Evolutionary conservation across 2,888 invertebrate genomes (phyloP), one percentile per base, ranked within the genome.

Genomic region (Drosophila falleni): DNA sequence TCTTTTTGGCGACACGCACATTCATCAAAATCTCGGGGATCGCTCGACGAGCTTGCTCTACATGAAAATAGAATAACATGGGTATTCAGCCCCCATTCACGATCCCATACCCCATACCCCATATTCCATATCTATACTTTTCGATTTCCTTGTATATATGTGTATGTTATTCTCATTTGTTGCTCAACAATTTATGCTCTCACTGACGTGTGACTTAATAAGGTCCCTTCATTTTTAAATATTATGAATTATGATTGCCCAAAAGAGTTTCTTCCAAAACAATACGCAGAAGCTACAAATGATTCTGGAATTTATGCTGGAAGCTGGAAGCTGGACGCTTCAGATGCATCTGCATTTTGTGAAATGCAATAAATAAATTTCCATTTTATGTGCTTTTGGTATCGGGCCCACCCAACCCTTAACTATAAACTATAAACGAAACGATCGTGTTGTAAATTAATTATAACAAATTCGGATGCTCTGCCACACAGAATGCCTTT

Each of bases 11-110:
- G 82, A 81, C 87, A 81, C 76, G 87, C 81, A 90, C 90, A 90
- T 90, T 90, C 90, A 91, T 90, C 91, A 90, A 89, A 85, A 80
- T 86, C 84, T 89, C 89, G 71, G 80, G 64, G 79, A 53, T 67
- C 55, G 39, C 41, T 31, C 37, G 61, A 61, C 31, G 37, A 61
- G 55, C 55, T 67, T 50, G 61, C 49, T 41, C 26, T 61, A 76
- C 68, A 74, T 84, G 78, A 85, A 86, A 86, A 86, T 89, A 87
- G 87, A 89, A 72, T 72, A 86, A 74, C 61, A 76, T 46, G 61
- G 53, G 46, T 58, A 31, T 51, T 37, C 58, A 44, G 35, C 53
- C 63, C 23, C 47, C 58, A 67, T 26, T 29, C 29, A 29, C 29
- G 29, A 51, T 47, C 46, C 50, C 60, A 61, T 54, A 41, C 59